Base-by-base conservation (phyloP, 1,140 invertebrate genomes). In the Tetraneura akinire region DNA sequence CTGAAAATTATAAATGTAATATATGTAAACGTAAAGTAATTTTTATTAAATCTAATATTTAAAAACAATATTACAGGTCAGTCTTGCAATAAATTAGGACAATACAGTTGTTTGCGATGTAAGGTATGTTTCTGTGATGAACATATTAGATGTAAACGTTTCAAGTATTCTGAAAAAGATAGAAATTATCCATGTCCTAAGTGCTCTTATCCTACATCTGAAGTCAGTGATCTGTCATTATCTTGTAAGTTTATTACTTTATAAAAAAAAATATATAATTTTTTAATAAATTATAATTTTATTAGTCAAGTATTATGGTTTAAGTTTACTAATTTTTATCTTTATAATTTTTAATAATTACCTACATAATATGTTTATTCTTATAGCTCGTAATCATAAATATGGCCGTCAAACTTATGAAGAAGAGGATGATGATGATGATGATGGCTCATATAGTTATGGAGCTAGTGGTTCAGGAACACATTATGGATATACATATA, bases 81-180 rank as follows among this genome's bases (percentile, higher is more conserved):
- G 87, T 97, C 95, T 0, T 98, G 96, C 85, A 98, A 98, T 87
- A 92, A 92, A 81, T 87, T 96, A 81, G 96, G 96, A 1, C 95
- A 98, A 87, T 96, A 96, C 87, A 97, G 96, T 1, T 98, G 96
- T 86, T 88, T 98, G 81, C 90, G 93, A 84, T 98, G 96, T 86
- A 98, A 98, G 87, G 93, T 91, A 16, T 98, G 96, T 86, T 98
- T 94, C 85, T 98, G 97, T 87, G 96, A 98, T 85, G 96, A 98
- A 87, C 96, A 98, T 87, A 95, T 98, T 32, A 89, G 91, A 76
- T 90, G 95, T 82, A 96, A 96, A 90, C 93, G 95, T 29, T 94
- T 96, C 85, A 97, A 96, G 85, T 96, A 96, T 86, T 78, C 37
- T 42, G 91, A 93, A 21, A 95, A 95, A 84, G 94, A 93, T 83